phyloP scores from a whole-genome alignment of 2,113 vertebrate species.

The Delphinapterus leucas region DNA sequence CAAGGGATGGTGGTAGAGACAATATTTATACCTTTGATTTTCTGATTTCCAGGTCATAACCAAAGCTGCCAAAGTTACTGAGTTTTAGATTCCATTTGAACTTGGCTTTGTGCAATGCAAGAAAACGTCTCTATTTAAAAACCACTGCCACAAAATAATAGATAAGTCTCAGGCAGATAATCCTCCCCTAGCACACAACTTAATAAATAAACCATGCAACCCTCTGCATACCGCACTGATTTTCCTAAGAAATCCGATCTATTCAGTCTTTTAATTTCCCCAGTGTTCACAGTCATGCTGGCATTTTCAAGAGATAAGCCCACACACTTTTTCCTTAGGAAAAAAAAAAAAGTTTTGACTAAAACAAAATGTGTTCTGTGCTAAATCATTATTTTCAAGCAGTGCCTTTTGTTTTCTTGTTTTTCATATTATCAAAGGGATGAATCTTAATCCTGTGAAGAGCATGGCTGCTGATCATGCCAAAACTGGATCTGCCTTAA shows the following conservation, averaged over 20 bases:
- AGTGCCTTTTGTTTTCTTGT: not conserved
- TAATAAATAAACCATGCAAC: conserved; percentile 57
- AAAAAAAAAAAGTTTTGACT: conserved; percentile 46
- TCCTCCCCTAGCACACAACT: conserved; percentile 54
- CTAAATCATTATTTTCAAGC: conserved; percentile 56
- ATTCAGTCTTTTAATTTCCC: conserved; percentile 75
- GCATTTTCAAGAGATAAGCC: conserved; percentile 76
- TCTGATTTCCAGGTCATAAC: conserved; percentile 39
- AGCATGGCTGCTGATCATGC: not conserved
- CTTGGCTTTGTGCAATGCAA: conserved; percentile 45
- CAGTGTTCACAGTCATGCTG: conserved; percentile 54
- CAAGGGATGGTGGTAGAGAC: not conserved
- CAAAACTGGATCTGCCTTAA: not conserved
- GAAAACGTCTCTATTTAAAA: conserved; percentile 54
- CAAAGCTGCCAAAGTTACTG: conserved; percentile 27
- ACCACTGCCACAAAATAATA: conserved; percentile 29
- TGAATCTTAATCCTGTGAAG: conserved; percentile 29
- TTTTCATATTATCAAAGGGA: conserved; percentile 47
- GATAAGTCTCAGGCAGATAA: conserved; percentile 49
- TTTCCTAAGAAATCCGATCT: conserved; percentile 61
- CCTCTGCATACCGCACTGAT: not conserved
- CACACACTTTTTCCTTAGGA: conserved; percentile 34
- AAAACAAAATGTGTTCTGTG: conserved; percentile 52
- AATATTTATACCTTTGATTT: not conserved
- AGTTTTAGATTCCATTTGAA: conserved; percentile 54